Evolutionary conservation across 2,888 invertebrate genomes (phyloP).

Genomic region (Melipona beecheii): DNA sequence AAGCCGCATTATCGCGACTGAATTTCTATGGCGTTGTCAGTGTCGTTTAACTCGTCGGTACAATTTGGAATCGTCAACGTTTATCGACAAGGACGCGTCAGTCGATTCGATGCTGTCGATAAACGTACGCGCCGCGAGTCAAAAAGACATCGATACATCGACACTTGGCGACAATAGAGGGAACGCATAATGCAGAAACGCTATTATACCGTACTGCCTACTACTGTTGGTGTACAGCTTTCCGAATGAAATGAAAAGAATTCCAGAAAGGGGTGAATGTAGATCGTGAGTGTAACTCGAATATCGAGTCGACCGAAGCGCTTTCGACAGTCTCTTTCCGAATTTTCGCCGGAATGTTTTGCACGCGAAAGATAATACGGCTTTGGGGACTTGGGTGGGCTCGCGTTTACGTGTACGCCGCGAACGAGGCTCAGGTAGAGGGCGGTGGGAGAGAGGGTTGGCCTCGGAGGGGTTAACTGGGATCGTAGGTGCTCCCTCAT

Average conservation of each 20-base stretch:
- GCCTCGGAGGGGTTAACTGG: neutral
- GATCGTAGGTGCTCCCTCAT: conserved; percentile 9
- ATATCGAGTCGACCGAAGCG: conserved; percentile 2
- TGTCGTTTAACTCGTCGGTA: neutral
- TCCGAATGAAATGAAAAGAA: neutral
- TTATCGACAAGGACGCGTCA: conserved; percentile 4
- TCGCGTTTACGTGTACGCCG: conserved; percentile 25
- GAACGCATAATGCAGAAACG: neutral
- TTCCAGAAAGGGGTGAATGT: neutral
- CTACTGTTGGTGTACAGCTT: neutral
- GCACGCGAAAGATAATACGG: conserved; percentile 30
- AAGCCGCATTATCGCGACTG: neutral
- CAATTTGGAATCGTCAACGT: conserved; percentile 3
- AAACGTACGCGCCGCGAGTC: neutral
- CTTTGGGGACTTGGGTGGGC: conserved; percentile 11
- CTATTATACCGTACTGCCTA: neutral
- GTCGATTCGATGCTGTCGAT: conserved; percentile 1
- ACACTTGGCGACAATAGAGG: neutral
- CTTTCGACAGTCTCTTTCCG: neutral
- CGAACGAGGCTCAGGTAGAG: neutral
- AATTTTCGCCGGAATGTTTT: conserved; percentile 16
- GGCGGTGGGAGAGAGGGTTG: conserved; percentile 4
- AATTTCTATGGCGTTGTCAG: neutral
- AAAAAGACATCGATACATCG: neutral
- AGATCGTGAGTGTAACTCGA: neutral